Evolutionary conservation across 2,888 invertebrate species (phyloP), one percentile per base, ranked within the genome.

Genomic region (Pediacus dermestoides): DNA sequence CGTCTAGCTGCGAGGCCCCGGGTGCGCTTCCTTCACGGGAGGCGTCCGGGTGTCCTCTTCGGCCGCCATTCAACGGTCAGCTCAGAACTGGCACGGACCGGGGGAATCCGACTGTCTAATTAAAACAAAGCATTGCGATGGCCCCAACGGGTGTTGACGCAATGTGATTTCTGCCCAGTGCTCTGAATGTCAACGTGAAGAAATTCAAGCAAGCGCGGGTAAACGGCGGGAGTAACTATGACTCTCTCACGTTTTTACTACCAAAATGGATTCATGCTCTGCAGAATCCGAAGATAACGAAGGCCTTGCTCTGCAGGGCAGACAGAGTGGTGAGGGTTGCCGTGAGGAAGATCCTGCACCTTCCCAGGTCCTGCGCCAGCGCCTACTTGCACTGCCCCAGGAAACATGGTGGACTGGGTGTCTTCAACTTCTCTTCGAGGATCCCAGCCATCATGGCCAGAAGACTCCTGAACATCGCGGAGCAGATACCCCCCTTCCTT

Each of bases 271-370:
- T 28, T 2, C 28, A 6, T 12, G 28, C 28, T 4, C 10, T 28
- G 7, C 39, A 35, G 11, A 41, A 21, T 10, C 36, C 44, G 4
- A 22, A 16, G 6, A 18, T 48, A 2, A 44, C 36, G 9, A 4
- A n/a, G 15, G 40, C 31, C 8, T 7, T 36, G 1, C 34, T 49
- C 8, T 25, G 16, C 3, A 30, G 9, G 22, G 31, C 28, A 12
- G 16, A 25, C 7, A 34, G 37, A 10, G 8, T 42, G 1, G 11
- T 48, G 2, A 10, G 47, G 4, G 21, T 39, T 16, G n/a, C 42
- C 9, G 37, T 48, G 4, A 40, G 53, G 28, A 14, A 32, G 4
- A 64, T 66, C 56, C 69, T 74, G 70, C 74, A 74, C 70, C 71
- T 75, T 68, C 64, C 70, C 67, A 68, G 69, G 2, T 58, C 48